A percentile compares a stretch with the other conserved stretches of the same genome.
Conservation (phyloP, 2,113 vertebrate species). For the Barnardius zonarius region DNA sequence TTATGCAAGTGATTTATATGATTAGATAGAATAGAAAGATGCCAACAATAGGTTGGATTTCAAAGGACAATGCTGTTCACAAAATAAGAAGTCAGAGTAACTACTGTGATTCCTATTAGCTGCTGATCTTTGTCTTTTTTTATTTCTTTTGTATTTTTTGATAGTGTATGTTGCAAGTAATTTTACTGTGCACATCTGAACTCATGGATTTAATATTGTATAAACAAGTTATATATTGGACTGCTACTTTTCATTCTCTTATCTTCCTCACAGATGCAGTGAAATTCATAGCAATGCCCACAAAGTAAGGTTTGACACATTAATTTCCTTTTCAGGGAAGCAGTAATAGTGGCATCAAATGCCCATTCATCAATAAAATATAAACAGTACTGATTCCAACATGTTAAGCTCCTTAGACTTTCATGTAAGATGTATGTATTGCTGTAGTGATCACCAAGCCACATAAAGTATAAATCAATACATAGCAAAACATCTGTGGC, state of each 20-base stretch:
- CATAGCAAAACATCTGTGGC: background rate
- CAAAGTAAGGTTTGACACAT: background rate
- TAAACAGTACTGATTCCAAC: background rate
- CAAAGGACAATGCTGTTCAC: background rate
- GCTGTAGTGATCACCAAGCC: background rate
- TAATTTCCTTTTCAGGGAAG: background rate
- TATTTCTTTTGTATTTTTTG: background rate
- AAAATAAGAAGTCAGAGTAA: background rate
- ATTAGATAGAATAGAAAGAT: background rate
- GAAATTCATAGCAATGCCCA: background rate
- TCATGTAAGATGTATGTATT: background rate
- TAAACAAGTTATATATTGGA: background rate
- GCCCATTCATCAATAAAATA: background rate
- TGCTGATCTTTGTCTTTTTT: background rate
- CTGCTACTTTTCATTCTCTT: background rate
- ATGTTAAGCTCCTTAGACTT: background rate
- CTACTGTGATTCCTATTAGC: background rate
- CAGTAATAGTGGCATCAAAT: background rate
- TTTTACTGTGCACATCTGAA: background rate
- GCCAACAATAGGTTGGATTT: background rate
- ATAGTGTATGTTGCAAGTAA: background rate
- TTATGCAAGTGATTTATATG: background rate
- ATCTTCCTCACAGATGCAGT: background rate
- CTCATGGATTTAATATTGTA: background rate
- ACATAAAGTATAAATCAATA: background rate